phyloP scores from a whole-genome alignment of 2,113 vertebrate species.

The Caranx ignobilis region DNA sequence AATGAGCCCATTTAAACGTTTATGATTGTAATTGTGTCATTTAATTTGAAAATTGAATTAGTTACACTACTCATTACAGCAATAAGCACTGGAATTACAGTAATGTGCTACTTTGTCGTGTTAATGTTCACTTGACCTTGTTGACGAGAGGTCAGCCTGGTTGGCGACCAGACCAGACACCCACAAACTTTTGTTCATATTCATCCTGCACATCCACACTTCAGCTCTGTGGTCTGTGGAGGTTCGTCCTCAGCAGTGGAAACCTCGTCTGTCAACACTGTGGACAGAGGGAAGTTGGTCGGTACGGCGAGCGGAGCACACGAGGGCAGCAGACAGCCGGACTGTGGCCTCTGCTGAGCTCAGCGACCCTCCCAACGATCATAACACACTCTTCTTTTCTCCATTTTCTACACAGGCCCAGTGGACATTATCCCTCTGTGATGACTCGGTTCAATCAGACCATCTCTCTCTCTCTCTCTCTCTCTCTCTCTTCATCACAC shows the following conservation, averaged over 20 bases:
- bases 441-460: constrained; percentile 15
- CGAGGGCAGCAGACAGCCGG: constrained; percentile 72
- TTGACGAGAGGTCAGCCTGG: too few species aligned
- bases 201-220: constrained; percentile 26
- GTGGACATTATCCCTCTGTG: constrained; percentile 30
- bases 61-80: too few species aligned
- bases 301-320: constrained; percentile 44
- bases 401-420: constrained; percentile 31
- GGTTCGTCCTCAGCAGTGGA: constrained; percentile 23
- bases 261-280: constrained; percentile 44
- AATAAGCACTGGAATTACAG: too few species aligned
- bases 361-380: constrained; percentile 38
- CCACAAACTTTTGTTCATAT: neutral
- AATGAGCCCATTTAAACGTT: too few species aligned
- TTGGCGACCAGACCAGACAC: neutral
- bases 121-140: too few species aligned
- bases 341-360: constrained; percentile 53
- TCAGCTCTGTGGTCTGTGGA: neutral
- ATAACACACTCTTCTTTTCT: constrained; percentile 40
- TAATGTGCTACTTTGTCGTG: too few species aligned
- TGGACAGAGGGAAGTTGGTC: constrained; percentile 42
- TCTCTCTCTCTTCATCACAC: constrained; percentile 69
- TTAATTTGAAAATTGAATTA: too few species aligned
- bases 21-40: too few species aligned
- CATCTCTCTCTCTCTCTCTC: constrained; percentile 12